These are phyloP conservation scores for Catalaphyllia jardinei DNA, from an alignment of 64 coral and sea anemone species.

Conservation along the genomic window DNA sequence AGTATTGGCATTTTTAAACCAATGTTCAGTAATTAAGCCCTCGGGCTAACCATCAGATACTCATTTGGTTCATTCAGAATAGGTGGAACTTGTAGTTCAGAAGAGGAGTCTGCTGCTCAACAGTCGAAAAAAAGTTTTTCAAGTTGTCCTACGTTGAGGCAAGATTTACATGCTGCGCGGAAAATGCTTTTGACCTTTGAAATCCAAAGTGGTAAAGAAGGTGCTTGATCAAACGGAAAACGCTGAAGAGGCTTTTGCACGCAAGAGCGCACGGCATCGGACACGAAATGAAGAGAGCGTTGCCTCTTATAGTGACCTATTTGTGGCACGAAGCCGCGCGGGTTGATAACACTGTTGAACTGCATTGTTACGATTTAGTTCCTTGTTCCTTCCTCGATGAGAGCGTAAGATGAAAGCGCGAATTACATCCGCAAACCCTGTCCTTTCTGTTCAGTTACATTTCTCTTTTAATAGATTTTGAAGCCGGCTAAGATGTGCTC, in stretches of 20 bases:
- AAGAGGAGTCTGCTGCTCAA: too few species aligned
- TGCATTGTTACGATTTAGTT: background rate
- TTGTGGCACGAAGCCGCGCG: background rate
- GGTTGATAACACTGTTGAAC: background rate
- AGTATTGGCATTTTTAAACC: conserved; percentile 30
- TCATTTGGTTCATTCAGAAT: background rate
- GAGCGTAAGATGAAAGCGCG: background rate
- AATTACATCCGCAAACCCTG: background rate
- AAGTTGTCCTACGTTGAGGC: too few species aligned
- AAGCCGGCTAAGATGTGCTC: background rate
- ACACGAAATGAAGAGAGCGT: conserved; percentile 36
- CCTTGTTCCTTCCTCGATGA: background rate
- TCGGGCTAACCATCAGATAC: background rate
- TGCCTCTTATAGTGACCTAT: background rate
- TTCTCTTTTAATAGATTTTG: background rate
- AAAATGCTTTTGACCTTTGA: conserved; percentile 16
- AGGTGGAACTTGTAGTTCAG: background rate
- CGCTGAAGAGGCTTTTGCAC: background rate
- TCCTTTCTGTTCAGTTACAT: background rate
- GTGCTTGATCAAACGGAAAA: conserved; percentile 29
- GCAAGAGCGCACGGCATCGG: background rate
- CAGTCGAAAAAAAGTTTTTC: too few species aligned
- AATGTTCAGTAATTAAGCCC: conserved; percentile 7
- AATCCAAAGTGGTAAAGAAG: conserved; percentile 7
- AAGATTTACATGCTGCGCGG: background rate